Evolutionary conservation across 2,113 vertebrate species (phyloP).

Genomic region (Oxygymnocypris stewartii): DNA sequence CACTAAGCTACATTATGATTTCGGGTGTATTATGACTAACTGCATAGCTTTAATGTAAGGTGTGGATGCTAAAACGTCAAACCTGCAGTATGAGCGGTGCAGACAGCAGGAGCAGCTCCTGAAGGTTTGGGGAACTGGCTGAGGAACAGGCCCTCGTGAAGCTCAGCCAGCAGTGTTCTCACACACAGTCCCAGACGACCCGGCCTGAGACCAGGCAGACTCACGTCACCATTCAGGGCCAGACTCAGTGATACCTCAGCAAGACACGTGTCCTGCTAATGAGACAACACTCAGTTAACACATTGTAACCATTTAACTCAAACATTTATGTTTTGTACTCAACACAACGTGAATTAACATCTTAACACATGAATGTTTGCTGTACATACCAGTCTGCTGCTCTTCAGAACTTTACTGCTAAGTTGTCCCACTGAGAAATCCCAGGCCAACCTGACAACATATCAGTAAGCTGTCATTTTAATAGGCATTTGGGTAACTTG

Average conservation of each 20-base stretch:
- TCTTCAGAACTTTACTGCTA: slow-evolving; percentile 94
- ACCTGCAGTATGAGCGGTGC: neutral
- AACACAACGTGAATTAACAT: neutral
- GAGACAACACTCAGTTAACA: neutral
- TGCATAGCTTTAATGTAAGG: neutral
- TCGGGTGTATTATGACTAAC: neutral
- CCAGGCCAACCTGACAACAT: slow-evolving; percentile 78
- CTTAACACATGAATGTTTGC: slow-evolving; percentile 4
- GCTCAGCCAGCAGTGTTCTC: slow-evolving; percentile 83
- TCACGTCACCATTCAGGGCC: slow-evolving; percentile 82
- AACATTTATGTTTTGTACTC: neutral
- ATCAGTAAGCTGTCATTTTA: neutral
- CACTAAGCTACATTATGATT: neutral
- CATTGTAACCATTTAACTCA: neutral
- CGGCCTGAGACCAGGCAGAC: slow-evolving; percentile 76
- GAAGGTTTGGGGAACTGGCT: slow-evolving; percentile 74
- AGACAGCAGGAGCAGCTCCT: slow-evolving; percentile 22
- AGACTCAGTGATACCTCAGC: slow-evolving; percentile 88
- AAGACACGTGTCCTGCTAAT: slow-evolving; percentile 85
- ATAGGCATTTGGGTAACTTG: neutral
- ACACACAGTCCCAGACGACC: slow-evolving; percentile 75
- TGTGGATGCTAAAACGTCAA: neutral
- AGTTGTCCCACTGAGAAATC: slow-evolving; percentile 86
- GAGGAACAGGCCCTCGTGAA: slow-evolving; percentile 91
- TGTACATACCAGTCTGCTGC: slow-evolving; percentile 86